A percentile compares a stretch with the other conserved stretches of the same genome.
These are phyloP conservation scores for Heliconius ismenius DNA, from an alignment of 2,888 invertebrate genomes.

Conservation along the genomic window DNA sequence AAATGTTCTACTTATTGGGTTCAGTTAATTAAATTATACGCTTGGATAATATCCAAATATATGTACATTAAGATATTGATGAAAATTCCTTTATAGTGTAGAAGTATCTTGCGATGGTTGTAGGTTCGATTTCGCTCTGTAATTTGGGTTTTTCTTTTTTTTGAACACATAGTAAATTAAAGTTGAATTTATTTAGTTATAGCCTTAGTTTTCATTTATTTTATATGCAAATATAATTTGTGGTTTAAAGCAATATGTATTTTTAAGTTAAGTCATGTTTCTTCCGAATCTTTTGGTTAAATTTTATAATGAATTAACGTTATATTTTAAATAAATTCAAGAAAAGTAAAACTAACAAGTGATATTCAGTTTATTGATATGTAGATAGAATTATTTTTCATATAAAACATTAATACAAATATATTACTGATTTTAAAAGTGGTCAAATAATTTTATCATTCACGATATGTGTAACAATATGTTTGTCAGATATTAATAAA, in stretches of 20 bases:
- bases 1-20: not conserved
- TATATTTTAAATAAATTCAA: not conserved
- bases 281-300: not conserved
- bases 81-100: not conserved
- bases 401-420: not conserved
- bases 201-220: no score
- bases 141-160: no score
- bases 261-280: not conserved
- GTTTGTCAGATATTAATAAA: not conserved
- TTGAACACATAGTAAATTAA: no score
- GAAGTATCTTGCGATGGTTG: not conserved
- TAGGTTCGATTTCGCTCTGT: not conserved
- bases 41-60: not conserved
- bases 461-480: not conserved
- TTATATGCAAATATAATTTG: no score
- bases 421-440: not conserved
- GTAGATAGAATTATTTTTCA: not conserved
- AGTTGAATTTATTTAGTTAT: no score
- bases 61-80: not conserved
- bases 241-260: no score
- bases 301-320: not conserved
- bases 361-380: not conserved
- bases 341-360: not conserved
- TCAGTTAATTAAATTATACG: constrained; percentile 5
- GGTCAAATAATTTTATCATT: not conserved